phyloP scores from a whole-genome alignment of 2,797 vertebrate species.

The Karalla daura region DNA sequence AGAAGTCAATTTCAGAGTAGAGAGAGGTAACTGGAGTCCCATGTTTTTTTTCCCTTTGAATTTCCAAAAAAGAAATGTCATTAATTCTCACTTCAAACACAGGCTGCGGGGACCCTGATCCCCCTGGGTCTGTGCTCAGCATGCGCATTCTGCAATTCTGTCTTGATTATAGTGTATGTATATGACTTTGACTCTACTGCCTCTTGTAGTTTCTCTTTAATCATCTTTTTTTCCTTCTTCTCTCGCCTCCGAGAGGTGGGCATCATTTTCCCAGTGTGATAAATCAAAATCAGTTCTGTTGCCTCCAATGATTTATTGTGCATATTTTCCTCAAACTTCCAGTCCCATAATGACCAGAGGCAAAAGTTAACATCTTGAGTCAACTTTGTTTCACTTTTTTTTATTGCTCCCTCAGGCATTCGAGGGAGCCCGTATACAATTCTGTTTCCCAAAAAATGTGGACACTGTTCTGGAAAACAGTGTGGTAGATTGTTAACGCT shows the following conservation, averaged over 20 bases:
- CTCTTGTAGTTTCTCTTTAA: background rate
- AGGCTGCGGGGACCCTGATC: background rate
- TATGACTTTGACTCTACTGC: background rate
- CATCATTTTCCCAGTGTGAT: background rate
- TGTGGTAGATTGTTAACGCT: no score
- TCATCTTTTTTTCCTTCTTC: background rate
- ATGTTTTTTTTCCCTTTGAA: background rate
- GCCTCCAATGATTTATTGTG: background rate
- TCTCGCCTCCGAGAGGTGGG: background rate
- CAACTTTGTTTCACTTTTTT: background rate
- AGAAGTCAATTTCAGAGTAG: background rate
- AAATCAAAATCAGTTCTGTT: background rate
- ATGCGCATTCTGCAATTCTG: background rate
- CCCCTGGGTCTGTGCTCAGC: background rate
- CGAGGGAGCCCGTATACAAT: no score
- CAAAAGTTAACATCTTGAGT: background rate
- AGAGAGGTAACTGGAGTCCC: background rate
- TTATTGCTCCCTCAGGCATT: background rate
- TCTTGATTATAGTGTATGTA: conserved; percentile 4
- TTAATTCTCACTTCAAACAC: background rate
- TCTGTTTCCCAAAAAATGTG: no score
- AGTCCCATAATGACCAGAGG: background rate
- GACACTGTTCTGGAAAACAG: no score
- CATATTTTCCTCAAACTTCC: background rate
- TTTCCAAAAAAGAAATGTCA: background rate